Percentiles rank a stretch among this genome's conserved stretches.
These are phyloP conservation scores for Drosophila suzukii DNA, from an alignment of 1,140 invertebrate species.

Conservation along the genomic window DNA sequence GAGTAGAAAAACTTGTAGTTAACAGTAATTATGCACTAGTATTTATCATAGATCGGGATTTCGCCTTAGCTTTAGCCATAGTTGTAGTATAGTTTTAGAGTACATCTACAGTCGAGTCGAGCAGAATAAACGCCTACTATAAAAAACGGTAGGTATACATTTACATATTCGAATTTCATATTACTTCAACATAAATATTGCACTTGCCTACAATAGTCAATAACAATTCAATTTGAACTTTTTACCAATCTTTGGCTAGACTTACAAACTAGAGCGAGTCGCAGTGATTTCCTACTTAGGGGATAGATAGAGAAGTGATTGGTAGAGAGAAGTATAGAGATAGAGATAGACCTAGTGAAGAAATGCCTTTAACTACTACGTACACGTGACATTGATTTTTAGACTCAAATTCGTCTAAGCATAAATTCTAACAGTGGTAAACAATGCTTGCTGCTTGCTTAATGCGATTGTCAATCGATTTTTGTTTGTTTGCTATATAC, in stretches of 20 bases:
- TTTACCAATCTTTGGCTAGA: conserved; percentile 63
- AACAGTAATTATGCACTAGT: conserved; percentile 72
- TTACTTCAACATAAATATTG: conserved; percentile 72
- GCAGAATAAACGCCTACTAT: conserved; percentile 75
- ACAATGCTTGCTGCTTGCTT: conserved; percentile 75
- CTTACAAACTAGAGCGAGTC: conserved; percentile 53
- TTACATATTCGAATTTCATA: conserved; percentile 36
- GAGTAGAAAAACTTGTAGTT: conserved; percentile 78
- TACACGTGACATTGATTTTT: conserved; percentile 58
- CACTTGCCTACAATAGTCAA: conserved; percentile 69
- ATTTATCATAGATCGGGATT: conserved; percentile 63
- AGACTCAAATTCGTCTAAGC: conserved; percentile 50
- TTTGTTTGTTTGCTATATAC: conserved; percentile 25
- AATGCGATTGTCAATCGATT: conserved; percentile 78
- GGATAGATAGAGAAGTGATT: conserved; percentile 20
- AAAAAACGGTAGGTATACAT: conserved; percentile 69
- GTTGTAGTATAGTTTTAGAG: conserved; percentile 37
- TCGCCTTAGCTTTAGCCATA: conserved; percentile 48
- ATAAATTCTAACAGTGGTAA: conserved; percentile 71
- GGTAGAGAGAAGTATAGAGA: conserved; percentile 26
- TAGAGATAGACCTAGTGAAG: conserved; percentile 40
- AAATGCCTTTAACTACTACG: conserved; percentile 71
- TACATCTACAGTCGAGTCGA: conserved; percentile 72
- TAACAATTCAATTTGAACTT: conserved; percentile 82
- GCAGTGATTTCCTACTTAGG: conserved; percentile 53